Conservation (phyloP, 2,113 vertebrate species). For the Gopherus evgoodei region DNA sequence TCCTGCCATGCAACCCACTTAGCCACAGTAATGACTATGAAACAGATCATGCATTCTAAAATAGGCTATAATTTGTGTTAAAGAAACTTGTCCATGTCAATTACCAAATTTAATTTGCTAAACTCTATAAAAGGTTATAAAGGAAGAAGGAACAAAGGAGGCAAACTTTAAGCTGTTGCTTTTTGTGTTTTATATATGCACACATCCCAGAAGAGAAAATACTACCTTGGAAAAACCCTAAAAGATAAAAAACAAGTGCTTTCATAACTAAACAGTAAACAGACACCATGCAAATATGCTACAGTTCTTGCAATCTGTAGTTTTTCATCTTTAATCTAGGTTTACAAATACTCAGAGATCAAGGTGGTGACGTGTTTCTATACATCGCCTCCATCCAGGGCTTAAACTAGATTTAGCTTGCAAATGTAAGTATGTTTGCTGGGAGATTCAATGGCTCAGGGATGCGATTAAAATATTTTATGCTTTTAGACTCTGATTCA, state of each 20-base stretch:
- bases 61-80: constrained; percentile 67
- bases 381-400: neutral
- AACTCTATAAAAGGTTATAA: constrained; percentile 65
- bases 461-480: neutral
- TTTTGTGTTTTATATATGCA: neutral
- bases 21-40: constrained; percentile 63
- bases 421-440: neutral
- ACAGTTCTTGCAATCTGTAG: neutral
- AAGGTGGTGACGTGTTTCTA: neutral
- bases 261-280: neutral
- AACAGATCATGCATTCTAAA: constrained; percentile 71
- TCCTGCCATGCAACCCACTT: constrained; percentile 64
- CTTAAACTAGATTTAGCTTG: neutral
- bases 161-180: constrained; percentile 21
- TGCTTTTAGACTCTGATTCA: neutral
- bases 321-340: neutral
- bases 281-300: neutral
- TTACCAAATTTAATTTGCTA: constrained; percentile 70
- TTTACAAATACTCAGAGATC: neutral
- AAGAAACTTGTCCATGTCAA: constrained; percentile 72
- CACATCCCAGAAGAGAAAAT: neutral
- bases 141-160: constrained; percentile 49
- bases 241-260: neutral
- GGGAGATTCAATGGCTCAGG: neutral
- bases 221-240: neutral